Evolutionary conservation across 1,140 invertebrate genomes (phyloP), one percentile per base, ranked within the genome.

Genomic region (Brachionus koreanus): DNA sequence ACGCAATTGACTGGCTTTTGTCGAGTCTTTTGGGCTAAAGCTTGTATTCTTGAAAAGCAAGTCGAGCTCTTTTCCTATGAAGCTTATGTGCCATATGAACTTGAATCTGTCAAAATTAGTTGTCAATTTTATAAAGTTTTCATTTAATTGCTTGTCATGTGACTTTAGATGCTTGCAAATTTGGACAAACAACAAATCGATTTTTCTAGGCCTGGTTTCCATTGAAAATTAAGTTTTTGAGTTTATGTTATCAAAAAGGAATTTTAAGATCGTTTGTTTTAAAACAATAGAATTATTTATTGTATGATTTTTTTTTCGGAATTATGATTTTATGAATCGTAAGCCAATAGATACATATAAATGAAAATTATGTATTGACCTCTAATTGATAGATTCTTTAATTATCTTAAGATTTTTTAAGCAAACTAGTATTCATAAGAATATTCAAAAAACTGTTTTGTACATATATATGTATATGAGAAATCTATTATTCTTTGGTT

Each of bases 61-160:
- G 12, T 79, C 69, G 7, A 79, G 25, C n/a, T 79, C 76, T 29
- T 79, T 79, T 3, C 39, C n/a, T 35, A 79, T 61, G n/a, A 65
- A 57, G 23, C 49, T n/a, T 37, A 79, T 37, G 25, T 61, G 76
- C 76, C 76, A 79, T 13, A 79, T 65, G n/a, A 79, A 79, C 25
- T 79, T 79, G 25, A 79, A 79, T 65, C 76, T 16, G 13, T 57
- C 46, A 25, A 79, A 79, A 43, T 79, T 79, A 4, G 46, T 79
- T 29, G 25, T 79, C 19, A 79, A 37, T 39, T 79, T 57, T 13
- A 79, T 79, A 25, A 79, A 79, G 23, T 65, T 79, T 43, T 79
- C 16, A 79, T 79, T 79, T 33, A 79, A 61, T n/a, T 79, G 16
- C 39, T 57, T 79, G 13, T 79, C 76, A 65, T 61, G 19, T 10